phyloP scores from a whole-genome alignment of 2,797 vertebrate genomes.

The Lepidocolaptes lacrymiger region DNA sequence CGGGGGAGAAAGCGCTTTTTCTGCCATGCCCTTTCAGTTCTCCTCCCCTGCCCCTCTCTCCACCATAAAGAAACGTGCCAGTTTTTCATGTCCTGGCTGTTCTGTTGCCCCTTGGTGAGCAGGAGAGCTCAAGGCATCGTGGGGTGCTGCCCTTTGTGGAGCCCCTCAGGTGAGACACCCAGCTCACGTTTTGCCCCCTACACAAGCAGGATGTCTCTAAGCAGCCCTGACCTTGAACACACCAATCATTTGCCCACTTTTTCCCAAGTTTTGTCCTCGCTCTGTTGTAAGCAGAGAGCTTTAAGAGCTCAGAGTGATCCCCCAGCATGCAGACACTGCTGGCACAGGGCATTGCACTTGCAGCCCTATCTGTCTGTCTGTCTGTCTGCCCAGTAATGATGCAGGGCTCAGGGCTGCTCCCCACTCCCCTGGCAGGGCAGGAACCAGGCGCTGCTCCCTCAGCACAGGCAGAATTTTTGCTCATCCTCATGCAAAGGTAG shows the following conservation, averaged over 20 bases:
- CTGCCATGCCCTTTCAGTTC: rapidly evolving
- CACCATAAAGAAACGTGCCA: rapidly evolving
- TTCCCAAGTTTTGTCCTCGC: not conserved
- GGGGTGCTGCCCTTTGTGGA: not conserved
- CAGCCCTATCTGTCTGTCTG: not conserved
- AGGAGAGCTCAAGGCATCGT: not conserved
- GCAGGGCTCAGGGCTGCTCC: not conserved
- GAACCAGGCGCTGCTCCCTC: conserved; percentile 22
- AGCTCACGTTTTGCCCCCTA: not conserved
- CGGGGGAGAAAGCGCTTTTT: not conserved
- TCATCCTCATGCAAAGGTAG: conserved; percentile 14
- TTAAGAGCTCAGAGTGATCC: not conserved
- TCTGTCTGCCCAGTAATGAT: not conserved
- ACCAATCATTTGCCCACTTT: not conserved
- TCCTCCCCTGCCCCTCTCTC: not conserved
- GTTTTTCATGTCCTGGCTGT: not conserved
- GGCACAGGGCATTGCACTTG: not conserved
- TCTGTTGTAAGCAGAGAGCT: not conserved
- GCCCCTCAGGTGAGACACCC: not conserved
- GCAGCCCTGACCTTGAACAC: not conserved
- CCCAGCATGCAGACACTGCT: not conserved
- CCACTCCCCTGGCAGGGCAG: conserved; percentile 2
- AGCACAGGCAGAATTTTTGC: conserved; percentile 42
- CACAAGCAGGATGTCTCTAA: not conserved
- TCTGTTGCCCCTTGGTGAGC: not conserved